Percentiles rank a stretch among this genome's conserved stretches.
phyloP scores from a whole-genome alignment of 2,113 vertebrate genomes.

The Toxotes chatareus region DNA sequence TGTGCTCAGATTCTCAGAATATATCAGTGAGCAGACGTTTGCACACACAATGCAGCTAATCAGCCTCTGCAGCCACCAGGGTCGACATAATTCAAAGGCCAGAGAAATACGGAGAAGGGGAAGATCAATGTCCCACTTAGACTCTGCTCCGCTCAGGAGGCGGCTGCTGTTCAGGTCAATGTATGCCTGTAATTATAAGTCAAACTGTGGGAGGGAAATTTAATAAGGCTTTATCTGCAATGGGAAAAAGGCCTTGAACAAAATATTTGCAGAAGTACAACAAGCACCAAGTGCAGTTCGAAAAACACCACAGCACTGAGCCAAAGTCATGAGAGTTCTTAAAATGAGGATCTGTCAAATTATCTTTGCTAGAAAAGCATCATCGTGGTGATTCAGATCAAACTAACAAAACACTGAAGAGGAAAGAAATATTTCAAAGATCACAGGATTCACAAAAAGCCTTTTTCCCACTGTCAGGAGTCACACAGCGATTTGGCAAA shows the following conservation, averaged over 20 bases:
- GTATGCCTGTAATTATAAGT: constrained; percentile 44
- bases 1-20: neutral
- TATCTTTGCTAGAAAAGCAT: neutral
- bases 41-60: neutral
- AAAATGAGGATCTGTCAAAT: neutral
- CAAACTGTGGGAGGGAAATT: constrained; percentile 35
- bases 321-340: neutral
- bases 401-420: neutral
- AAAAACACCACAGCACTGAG: neutral
- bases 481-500: constrained; percentile 6
- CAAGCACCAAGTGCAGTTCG: neutral
- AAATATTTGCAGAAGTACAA: neutral
- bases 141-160: constrained; percentile 8
- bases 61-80: constrained; percentile 9
- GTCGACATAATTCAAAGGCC: constrained; percentile 8
- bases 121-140: constrained; percentile 32
- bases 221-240: constrained; percentile 38
- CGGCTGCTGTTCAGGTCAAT: constrained; percentile 25
- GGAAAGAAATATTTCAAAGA: neutral
- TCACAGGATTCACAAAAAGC: neutral
- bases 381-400: constrained; percentile 21
- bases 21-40: neutral
- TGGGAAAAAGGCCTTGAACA: neutral
- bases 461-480: accelerated
- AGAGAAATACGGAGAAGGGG: constrained; percentile 14